These are phyloP conservation scores for Hydraecia micacea DNA, from an alignment of 2,888 invertebrate species.

Conservation along the genomic window DNA sequence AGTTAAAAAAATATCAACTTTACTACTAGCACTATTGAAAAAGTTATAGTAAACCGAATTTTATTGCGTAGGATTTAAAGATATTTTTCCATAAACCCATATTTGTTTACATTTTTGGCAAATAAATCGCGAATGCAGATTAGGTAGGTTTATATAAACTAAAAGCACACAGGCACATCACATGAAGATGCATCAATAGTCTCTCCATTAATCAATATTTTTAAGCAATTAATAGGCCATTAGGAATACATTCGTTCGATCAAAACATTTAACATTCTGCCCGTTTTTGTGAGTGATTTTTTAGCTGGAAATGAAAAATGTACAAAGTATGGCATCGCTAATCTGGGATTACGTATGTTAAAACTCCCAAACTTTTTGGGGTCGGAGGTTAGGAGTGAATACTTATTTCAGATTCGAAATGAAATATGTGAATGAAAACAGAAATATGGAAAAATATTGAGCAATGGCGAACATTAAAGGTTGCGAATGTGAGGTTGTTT, in stretches of 20 bases:
- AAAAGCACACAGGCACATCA: background rate
- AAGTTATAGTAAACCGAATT: too few relatives aligned
- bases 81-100: too few relatives aligned
- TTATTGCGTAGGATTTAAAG: too few relatives aligned
- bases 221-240: constrained; percentile 6
- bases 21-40: too few relatives aligned
- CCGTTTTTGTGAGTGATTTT: constrained; percentile 28
- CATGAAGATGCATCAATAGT: background rate
- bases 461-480: background rate
- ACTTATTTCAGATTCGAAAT: constrained; percentile 47
- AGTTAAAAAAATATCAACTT: too few relatives aligned
- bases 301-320: constrained; percentile 44
- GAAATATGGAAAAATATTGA: constrained; percentile 5
- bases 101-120: too few relatives aligned
- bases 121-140: too few relatives aligned
- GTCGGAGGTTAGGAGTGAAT: constrained; percentile 48
- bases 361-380: constrained; percentile 45
- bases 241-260: background rate
- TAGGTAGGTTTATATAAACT: background rate
- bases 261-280: constrained; percentile 8
- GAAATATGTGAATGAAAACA: constrained; percentile 33
- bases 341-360: constrained; percentile 53
- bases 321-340: constrained; percentile 49
- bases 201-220: background rate
- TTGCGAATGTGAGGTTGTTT: background rate